These are phyloP conservation scores for Pantherophis alleghaniensis DNA, from an alignment of 2,797 vertebrate genomes.

Conservation along the genomic window DNA sequence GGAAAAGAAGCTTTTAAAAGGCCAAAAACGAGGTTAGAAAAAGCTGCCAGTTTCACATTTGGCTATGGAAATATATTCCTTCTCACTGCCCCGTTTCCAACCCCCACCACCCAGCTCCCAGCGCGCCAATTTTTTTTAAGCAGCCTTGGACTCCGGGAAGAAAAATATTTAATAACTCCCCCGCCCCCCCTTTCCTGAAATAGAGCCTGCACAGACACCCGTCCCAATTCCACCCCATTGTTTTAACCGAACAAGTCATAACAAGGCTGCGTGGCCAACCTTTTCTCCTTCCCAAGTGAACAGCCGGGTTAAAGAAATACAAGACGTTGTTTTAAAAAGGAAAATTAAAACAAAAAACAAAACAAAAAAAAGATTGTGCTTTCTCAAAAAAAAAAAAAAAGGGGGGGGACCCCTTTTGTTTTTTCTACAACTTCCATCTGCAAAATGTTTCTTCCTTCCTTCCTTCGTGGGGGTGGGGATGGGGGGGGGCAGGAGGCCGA, in stretches of 20 bases:
- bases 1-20: background rate
- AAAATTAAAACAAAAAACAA: background rate
- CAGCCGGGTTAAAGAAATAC: background rate
- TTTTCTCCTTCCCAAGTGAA: background rate
- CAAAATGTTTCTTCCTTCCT: background rate
- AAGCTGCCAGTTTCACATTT: background rate
- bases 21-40: background rate
- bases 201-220: background rate
- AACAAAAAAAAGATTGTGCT: background rate
- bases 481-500: no score
- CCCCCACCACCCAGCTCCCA: background rate
- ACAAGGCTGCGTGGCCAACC: background rate
- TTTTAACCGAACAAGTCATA: background rate
- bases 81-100: background rate
- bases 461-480: background rate
- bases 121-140: background rate
- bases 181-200: background rate
- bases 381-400: background rate
- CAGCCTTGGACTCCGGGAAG: background rate
- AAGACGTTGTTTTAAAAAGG: background rate
- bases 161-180: background rate
- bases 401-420: background rate
- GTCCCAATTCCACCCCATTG: background rate
- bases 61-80: no score
- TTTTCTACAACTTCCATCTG: background rate